These are phyloP conservation scores for Hirtodrosophila histrioides DNA, from an alignment of 2,888 invertebrate species.

Conservation along the genomic window DNA sequence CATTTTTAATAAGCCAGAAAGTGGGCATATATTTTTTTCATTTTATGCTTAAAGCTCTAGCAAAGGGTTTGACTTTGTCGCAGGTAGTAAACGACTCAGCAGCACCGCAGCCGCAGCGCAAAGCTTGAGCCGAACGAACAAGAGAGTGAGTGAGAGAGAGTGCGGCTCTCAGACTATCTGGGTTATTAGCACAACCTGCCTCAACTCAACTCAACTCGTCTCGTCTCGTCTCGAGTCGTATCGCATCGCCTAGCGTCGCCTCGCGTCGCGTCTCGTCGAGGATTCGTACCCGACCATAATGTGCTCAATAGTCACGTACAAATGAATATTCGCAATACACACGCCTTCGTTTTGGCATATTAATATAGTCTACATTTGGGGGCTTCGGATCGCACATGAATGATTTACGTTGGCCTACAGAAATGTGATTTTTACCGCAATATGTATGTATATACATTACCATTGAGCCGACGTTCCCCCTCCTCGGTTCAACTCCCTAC, in stretches of 20 bases:
- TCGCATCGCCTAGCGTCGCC: constrained; percentile 8
- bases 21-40: constrained; percentile 38
- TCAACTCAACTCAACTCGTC: constrained; percentile 55
- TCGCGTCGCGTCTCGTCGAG: constrained; percentile 8
- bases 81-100: constrained; percentile 37
- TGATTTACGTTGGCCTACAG: constrained; percentile 71
- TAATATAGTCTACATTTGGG: constrained; percentile 75
- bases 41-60: constrained; percentile 23
- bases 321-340: constrained; percentile 77
- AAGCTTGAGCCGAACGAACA: constrained; percentile 40
- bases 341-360: constrained; percentile 76
- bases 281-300: constrained; percentile 62
- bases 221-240: constrained; percentile 18
- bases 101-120: constrained; percentile 13
- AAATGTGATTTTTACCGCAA: constrained; percentile 80
- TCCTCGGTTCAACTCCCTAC: not conserved
- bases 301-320: constrained; percentile 78
- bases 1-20: constrained; percentile 68
- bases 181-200: constrained; percentile 80
- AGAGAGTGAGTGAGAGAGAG: constrained; percentile 32
- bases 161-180: constrained; percentile 60
- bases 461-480: constrained; percentile 8
- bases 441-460: constrained; percentile 60
- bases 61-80: constrained; percentile 51
- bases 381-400: constrained; percentile 64